Evolutionary conservation across 2,888 invertebrate species (phyloP), one percentile per base, ranked within the genome.

Genomic region (Taphrorychus bicolor): DNA sequence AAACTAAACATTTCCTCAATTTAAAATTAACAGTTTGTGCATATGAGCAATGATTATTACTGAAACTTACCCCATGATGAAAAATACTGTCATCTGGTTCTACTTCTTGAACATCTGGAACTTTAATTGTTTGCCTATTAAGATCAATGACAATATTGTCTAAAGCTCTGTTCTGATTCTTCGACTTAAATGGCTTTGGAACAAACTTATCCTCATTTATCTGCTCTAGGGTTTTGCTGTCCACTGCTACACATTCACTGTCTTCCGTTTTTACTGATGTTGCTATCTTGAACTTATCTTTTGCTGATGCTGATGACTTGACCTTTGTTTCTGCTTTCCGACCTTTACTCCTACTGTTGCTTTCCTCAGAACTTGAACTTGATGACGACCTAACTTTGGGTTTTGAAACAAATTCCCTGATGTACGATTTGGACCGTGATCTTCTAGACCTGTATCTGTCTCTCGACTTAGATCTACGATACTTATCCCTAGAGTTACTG

Each of bases 91-190:
- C 88, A 72, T 90, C 88, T 57, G 85, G 86, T 75, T 85, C 85
- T 61, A 85, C 82, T 2, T 83, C 81, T 56, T 85, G 85, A 0
- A 86, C 78, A 66, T 87, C 84, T 21, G 91, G 88, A 11, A 91
- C 83, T 72, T 86, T 88, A 53, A 92, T 89, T 18, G 90, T 91
- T 74, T 92, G 88, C 1, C 88, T 85, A 72, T 87, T 87, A 59
- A 92, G 85, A 77, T 92, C 91, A 69, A 92, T 91, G 0, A 91
- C 87, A 73, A 92, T 91, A 77, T 88, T 90, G 73, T 88, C 87
- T 2, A 87, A 83, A 40, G 87, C 84, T 72, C 88, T 90, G 4
- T 56, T 66, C 18, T 71, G 76, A 72, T 82, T 84, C 24, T 85
- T 85, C 0, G 86, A 85, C 18, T 75, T 77, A 73, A 85, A 86